Evolutionary conservation across 92 coral and sea anemone genomes (phyloP), one percentile per base, ranked within the genome.

Genomic region (Phenganax stokvisi): DNA sequence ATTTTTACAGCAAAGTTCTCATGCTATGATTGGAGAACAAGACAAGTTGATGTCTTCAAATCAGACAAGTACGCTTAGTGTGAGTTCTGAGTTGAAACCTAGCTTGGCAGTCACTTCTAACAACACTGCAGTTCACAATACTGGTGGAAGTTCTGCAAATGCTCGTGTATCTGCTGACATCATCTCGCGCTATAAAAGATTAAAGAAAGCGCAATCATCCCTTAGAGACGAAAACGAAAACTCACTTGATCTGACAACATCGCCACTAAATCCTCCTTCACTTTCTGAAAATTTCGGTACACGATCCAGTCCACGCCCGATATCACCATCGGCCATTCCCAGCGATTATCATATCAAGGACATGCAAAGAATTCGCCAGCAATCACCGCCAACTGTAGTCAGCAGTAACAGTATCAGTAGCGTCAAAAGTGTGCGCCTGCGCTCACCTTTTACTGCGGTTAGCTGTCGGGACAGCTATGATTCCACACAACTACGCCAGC

Each of bases 191-290:
- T 75, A 75, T 51, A 44, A 55, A 75, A 65, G 80, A 10, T 29
- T 75, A 25, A 75, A 55, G 54, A 56, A 75, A 17, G 80, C 80
- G 53, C 80, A 75, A 55, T 65, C 28, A 51, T 6, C n/a, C 8
- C 2, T 12, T 0, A 61, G 67, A 28, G 6, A 13, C 13, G 67
- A 61, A 17, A 15, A 8, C 44, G 30, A 64, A 7, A 11, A 12
- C 70, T 25, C 12, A 20, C 17, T 64, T 13, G 67, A 28, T 64
- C 44, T 20, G 9, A 64, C 0, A 1, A 64, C 27, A 30, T 64
- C 17, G 3, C 9, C 70, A 20, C 70, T 9, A 20, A 1, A 30
- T 64, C 70, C 70, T 0, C 37, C 27, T 20, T 20, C 25, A 9
- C 70, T 30, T 64, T 44, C 70, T 64, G 70, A 64, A 28, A 64